Evolutionary conservation across 2,888 invertebrate species (phyloP).

Genomic region (Limnephilus rhombicus): DNA sequence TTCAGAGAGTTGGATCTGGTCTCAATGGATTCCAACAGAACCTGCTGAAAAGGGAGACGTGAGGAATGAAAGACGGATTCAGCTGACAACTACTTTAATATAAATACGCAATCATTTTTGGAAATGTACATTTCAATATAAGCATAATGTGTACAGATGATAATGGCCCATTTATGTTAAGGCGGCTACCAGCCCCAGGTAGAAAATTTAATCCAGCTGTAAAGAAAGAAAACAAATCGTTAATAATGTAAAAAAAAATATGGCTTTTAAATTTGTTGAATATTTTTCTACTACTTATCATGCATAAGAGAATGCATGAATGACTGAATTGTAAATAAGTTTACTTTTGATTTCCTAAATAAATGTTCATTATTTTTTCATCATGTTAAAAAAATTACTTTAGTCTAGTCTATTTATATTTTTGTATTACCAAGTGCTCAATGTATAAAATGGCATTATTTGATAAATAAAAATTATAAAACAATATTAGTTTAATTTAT

Average conservation of each 20-base stretch:
- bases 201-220: conserved; percentile 79
- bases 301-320: neutral
- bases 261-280: neutral
- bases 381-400: neutral
- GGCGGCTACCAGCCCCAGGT: conserved; percentile 57
- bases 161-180: conserved; percentile 61
- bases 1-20: conserved; percentile 74
- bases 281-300: neutral
- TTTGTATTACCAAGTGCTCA: neutral
- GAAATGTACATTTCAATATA: conserved; percentile 55
- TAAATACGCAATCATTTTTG: conserved; percentile 58
- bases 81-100: conserved; percentile 64
- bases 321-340: neutral
- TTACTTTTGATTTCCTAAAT: neutral
- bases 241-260: neutral
- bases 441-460: neutral
- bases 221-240: conserved; percentile 70
- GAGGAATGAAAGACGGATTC: conserved; percentile 62
- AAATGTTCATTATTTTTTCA: neutral
- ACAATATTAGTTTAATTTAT: conserved; percentile 14
- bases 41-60: conserved; percentile 69
- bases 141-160: conserved; percentile 54
- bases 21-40: conserved; percentile 69
- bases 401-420: neutral
- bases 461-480: conserved; percentile 37